Percentiles rank a stretch among this genome's conserved stretches.
Evolutionary conservation across 2,113 vertebrate genomes (phyloP).

Genomic region (Microtus richardsoni): DNA sequence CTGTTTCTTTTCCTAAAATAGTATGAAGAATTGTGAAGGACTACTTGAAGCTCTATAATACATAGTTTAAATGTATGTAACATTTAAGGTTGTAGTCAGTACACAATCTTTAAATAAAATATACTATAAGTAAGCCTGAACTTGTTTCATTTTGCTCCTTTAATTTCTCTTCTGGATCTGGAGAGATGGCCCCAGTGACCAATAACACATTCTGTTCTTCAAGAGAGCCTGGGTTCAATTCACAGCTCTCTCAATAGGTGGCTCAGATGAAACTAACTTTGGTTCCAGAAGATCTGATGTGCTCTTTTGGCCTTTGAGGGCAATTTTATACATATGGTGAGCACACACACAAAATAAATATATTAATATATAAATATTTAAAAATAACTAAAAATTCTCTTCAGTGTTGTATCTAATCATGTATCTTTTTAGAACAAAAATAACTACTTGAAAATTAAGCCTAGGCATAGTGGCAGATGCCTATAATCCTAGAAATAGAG

Average conservation of each 20-base stretch:
- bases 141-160: background rate
- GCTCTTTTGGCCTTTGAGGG: background rate
- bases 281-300: background rate
- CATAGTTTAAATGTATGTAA: background rate
- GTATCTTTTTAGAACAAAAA: background rate
- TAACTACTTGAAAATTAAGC: background rate
- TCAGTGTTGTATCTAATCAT: background rate
- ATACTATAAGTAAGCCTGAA: background rate
- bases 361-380: background rate
- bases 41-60: slow-evolving; percentile 7
- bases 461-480: background rate
- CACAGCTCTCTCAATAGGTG: background rate
- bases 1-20: background rate
- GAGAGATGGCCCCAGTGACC: background rate
- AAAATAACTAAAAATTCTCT: background rate
- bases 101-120: background rate
- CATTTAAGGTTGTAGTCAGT: background rate
- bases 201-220: background rate
- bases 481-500: background rate
- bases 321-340: background rate
- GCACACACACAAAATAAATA: background rate
- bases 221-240: background rate
- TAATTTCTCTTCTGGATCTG: background rate
- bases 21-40: background rate
- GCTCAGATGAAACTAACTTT: background rate